phyloP scores from a whole-genome alignment of 1,140 invertebrate genomes.

The Nephila pilipes region DNA sequence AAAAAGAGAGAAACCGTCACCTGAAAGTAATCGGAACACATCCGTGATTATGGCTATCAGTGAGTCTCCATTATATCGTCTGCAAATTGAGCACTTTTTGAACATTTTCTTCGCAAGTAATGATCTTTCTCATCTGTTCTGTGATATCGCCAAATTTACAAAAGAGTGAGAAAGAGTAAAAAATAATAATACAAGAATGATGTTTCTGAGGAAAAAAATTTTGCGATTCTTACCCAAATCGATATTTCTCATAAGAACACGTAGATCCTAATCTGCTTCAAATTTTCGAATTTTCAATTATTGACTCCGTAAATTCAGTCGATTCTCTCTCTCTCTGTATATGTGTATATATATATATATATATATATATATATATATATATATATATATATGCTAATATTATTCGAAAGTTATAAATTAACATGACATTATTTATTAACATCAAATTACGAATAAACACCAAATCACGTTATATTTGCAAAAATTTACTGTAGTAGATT shows the following conservation, averaged over 20 bases:
- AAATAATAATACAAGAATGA: not conserved
- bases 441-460: too few relatives aligned
- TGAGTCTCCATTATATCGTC: constrained; percentile 60
- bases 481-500: too few relatives aligned
- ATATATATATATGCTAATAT: too few relatives aligned
- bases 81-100: constrained; percentile 69
- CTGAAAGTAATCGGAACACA: constrained; percentile 59
- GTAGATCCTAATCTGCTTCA: not conserved
- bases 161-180: not conserved
- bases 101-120: constrained; percentile 52
- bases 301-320: too few relatives aligned
- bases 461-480: too few relatives aligned
- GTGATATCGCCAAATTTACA: constrained; percentile 44
- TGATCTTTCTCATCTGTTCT: not conserved
- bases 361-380: too few relatives aligned
- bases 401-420: too few relatives aligned
- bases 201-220: not conserved
- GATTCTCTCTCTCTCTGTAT: too few relatives aligned
- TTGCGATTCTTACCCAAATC: not conserved
- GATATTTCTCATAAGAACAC: not conserved
- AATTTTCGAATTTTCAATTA: not conserved
- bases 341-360: too few relatives aligned
- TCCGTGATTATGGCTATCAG: constrained; percentile 73
- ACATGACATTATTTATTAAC: too few relatives aligned
- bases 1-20: constrained; percentile 24